These are phyloP conservation scores for Plotosus lineatus DNA, from an alignment of 2,113 vertebrate species.

Conservation along the genomic window DNA sequence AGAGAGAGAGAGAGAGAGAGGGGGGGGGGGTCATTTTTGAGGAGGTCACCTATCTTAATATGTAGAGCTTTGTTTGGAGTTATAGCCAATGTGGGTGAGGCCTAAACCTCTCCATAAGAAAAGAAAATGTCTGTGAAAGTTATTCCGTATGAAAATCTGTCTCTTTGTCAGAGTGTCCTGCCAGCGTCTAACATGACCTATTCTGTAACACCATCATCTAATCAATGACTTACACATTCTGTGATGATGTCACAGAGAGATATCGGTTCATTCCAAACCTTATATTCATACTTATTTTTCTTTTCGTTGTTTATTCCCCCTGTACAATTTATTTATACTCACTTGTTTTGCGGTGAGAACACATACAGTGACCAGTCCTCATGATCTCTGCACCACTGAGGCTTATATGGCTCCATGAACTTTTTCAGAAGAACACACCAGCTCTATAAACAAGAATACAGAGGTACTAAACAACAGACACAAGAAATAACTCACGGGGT, in stretches of 20 bases:
- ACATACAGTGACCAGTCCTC: constrained; percentile 93
- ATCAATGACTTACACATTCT: no score
- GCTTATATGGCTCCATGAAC: constrained; percentile 86
- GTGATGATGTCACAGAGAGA: no score
- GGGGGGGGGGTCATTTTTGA: no score
- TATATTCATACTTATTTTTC: neutral
- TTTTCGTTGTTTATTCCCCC: neutral
- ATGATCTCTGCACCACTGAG: constrained; percentile 88
- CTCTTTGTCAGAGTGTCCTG: no score
- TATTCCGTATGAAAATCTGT: no score
- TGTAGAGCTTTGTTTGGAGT: neutral
- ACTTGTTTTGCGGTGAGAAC: constrained; percentile 90
- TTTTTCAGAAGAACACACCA: constrained; percentile 83
- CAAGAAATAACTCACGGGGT: neutral
- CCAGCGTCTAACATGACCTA: no score
- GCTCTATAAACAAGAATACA: constrained; percentile 70
- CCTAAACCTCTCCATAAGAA: neutral
- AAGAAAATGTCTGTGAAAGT: neutral
- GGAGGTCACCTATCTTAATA: no score
- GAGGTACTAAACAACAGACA: neutral
- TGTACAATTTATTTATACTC: constrained; percentile 53
- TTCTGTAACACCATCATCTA: no score
- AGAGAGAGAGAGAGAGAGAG: neutral
- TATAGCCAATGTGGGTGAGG: neutral
- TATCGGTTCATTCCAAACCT: neutral